A percentile compares a stretch with the other conserved stretches of the same genome.
These are phyloP conservation scores for Dendrolimus pini DNA, from an alignment of 2,888 invertebrate species.

Conservation along the genomic window DNA sequence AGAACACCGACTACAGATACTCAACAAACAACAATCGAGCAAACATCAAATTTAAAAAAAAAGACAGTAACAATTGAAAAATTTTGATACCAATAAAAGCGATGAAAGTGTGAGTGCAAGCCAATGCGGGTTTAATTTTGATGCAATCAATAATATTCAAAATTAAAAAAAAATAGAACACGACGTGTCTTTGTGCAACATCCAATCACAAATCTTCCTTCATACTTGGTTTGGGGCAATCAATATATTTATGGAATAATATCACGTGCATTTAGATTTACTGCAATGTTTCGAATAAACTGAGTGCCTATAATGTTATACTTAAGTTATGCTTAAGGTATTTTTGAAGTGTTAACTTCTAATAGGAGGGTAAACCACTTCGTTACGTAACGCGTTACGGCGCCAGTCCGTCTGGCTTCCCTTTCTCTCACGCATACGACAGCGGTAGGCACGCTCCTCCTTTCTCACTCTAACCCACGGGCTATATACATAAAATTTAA, in stretches of 20 bases:
- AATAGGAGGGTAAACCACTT: no score
- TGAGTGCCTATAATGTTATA: no score
- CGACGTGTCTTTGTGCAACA: constrained; percentile 49
- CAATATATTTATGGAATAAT: constrained; percentile 8
- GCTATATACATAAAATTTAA: no score
- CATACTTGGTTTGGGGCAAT: constrained; percentile 27
- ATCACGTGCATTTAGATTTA: no score
- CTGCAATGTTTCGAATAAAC: no score
- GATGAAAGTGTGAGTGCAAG: constrained; percentile 66
- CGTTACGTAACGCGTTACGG: no score
- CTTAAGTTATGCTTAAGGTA: no score
- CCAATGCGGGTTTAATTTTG: constrained; percentile 52
- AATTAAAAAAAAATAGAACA: constrained; percentile 23
- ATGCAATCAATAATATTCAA: constrained; percentile 37
- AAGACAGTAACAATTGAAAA: constrained; percentile 14
- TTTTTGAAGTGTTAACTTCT: no score
- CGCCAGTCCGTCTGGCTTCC: no score
- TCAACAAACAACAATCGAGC: constrained; percentile 43
- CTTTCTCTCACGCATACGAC: no score
- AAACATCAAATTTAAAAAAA: constrained; percentile 22
- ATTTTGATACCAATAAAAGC: constrained; percentile 45
- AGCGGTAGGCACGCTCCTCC: no score
- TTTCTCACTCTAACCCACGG: no score
- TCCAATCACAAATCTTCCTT: constrained; percentile 47
- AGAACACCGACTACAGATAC: constrained; percentile 72